These are phyloP conservation scores for Drosophila biarmipes DNA, from an alignment of 1,140 invertebrate species.

Conservation along the genomic window DNA sequence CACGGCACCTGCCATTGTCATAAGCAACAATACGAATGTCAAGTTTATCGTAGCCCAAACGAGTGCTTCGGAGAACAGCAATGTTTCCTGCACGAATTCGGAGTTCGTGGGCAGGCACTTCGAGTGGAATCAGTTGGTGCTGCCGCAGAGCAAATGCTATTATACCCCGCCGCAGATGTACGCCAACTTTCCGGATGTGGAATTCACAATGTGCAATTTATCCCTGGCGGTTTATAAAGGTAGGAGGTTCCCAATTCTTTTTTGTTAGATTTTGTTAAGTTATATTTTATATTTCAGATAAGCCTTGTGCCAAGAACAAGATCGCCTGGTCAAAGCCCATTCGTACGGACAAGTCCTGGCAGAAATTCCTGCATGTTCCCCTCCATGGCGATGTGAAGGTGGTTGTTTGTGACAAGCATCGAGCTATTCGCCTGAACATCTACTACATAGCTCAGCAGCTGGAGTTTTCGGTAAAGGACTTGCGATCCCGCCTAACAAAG, in stretches of 20 bases:
- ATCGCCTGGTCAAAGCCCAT: slow-evolving; percentile 85
- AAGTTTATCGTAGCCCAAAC: slow-evolving; percentile 78
- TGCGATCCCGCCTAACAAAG: slow-evolving; percentile 66
- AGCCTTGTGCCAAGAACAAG: slow-evolving; percentile 39
- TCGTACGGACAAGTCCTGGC: slow-evolving; percentile 85
- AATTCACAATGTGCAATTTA: slow-evolving; percentile 74
- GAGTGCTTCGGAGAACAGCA: slow-evolving; percentile 71
- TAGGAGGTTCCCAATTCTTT: neutral
- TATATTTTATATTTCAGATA: slow-evolving; percentile 12
- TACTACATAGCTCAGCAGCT: slow-evolving; percentile 78
- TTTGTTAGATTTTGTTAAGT: neutral
- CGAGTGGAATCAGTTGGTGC: slow-evolving; percentile 74
- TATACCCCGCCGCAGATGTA: slow-evolving; percentile 82
- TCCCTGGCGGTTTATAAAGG: slow-evolving; percentile 67
- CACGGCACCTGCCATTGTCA: slow-evolving; percentile 59
- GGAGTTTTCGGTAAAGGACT: slow-evolving; percentile 80
- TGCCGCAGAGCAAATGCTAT: slow-evolving; percentile 65
- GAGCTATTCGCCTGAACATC: slow-evolving; percentile 69
- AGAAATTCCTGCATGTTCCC: slow-evolving; percentile 89
- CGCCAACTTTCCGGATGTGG: slow-evolving; percentile 78
- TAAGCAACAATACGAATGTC: slow-evolving; percentile 75
- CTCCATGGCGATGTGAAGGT: slow-evolving; percentile 90
- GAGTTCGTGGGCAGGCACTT: slow-evolving; percentile 76
- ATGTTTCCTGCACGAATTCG: slow-evolving; percentile 66
- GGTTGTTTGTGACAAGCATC: slow-evolving; percentile 85